Evolutionary conservation across 2,113 vertebrate species (phyloP).

Genomic region (Muntiacus reevesi): DNA sequence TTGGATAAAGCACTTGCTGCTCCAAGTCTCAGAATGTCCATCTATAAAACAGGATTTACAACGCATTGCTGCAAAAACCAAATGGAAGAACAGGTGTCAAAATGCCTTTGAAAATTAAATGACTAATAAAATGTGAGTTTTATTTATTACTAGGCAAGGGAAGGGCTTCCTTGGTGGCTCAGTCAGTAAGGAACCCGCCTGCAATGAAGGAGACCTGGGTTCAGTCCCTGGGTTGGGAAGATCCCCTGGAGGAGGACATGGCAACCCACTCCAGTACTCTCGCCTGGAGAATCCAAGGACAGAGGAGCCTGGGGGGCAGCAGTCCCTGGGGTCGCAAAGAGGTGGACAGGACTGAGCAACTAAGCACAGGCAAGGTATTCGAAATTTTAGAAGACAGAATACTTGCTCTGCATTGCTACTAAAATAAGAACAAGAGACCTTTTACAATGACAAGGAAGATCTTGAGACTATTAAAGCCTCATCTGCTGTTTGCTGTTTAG

Average conservation of each 20-base stretch:
- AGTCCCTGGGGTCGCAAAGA: background rate
- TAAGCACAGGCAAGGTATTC: background rate
- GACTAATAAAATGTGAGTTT: background rate
- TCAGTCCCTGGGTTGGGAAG: background rate
- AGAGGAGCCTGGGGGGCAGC: background rate
- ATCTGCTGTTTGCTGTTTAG: background rate
- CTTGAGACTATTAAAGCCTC: background rate
- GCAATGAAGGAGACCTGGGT: rapidly evolving
- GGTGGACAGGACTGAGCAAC: rapidly evolving
- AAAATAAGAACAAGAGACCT: background rate
- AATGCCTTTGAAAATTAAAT: background rate
- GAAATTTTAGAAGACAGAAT: background rate
- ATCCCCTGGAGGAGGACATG: background rate
- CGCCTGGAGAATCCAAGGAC: background rate
- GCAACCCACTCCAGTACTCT: background rate
- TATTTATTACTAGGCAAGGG: background rate
- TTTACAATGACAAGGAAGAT: background rate
- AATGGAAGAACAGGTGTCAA: background rate
- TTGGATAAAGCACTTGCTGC: background rate
- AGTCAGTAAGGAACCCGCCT: rapidly evolving
- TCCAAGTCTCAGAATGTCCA: background rate
- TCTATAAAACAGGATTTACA: background rate
- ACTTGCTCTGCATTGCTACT: background rate
- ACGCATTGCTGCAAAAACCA: background rate
- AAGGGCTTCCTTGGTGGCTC: background rate